Evolutionary conservation across 2,797 vertebrate species (phyloP), one percentile per base, ranked within the genome.

Genomic region (Squalus acanthias): DNA sequence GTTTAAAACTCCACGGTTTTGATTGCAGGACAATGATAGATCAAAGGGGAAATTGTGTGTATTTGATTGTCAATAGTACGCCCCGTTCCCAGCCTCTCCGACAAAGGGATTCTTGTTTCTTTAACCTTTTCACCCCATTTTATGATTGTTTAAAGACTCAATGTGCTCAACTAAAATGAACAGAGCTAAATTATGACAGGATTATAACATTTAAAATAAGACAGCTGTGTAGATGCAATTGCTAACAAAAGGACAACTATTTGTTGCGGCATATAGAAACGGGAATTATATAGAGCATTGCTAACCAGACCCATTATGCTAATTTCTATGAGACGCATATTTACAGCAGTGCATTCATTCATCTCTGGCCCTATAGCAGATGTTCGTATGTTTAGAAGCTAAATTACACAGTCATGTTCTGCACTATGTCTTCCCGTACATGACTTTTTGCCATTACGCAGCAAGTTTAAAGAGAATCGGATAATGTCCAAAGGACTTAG

Each of bases 281-380:
- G 8, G 22, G 63, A 69, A 69, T 93, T 93, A 69, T 46, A 93
- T 4, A 39, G 39, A 93, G 65, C n/a, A 9, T 46, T 69, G 17
- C 17, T 67, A 93, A 46, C 60, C 65, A 93, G 63, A 39, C 91
- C 63, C 65, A 93, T 69, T 93, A 50, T 85, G 91, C n/a, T 69
- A 93, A 46, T 46, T 92, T 92, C 12, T 65, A n/a, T 65, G 89
- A 65, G 60, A 6, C 5, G 20, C 65, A 10, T 46, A 24, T 46
- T 93, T 93, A 93, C 91, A 93, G 33, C 91, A 46, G 65, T 93
- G 39, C n/a, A 46, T 69, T 93, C n/a, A 69, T 93, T 93, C 91
- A 93, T 93, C n/a, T 69, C 8, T 69, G n/a, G 65, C 65, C n/a
- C 9, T 93, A 39, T 93, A 69, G 67, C 91, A 93, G 91, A 69